Evolutionary conservation across 2,888 invertebrate genomes (phyloP).

Genomic region (Isoperla grammatica): DNA sequence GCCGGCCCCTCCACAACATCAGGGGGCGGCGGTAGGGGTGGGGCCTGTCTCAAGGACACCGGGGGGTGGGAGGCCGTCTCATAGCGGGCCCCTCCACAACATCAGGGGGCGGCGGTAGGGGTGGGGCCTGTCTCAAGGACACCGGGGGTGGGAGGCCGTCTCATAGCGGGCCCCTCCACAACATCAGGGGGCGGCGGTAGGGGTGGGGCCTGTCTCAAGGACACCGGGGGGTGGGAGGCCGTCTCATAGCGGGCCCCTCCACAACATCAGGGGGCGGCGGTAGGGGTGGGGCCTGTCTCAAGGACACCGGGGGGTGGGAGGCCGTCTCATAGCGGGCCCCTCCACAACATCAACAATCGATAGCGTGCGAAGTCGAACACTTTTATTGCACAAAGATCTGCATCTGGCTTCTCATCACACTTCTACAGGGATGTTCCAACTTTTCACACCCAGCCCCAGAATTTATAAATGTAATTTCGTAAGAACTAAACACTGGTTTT

Average conservation of each 20-base stretch:
- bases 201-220: conserved; percentile 60
- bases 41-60: conserved; percentile 59
- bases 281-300: neutral
- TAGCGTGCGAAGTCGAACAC: too few species aligned
- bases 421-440: too few species aligned
- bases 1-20: conserved; percentile 41
- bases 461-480: too few species aligned
- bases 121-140: too few species aligned
- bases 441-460: too few species aligned
- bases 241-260: conserved; percentile 25
- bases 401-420: too few species aligned
- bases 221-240: conserved; percentile 38
- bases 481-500: too few species aligned
- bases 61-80: conserved; percentile 61
- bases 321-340: too few species aligned
- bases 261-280: conserved; percentile 49
- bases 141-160: conserved; percentile 1
- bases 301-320: neutral
- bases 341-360: too few species aligned
- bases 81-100: neutral
- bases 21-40: conserved; percentile 58
- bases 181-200: conserved; percentile 62
- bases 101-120: conserved; percentile 32
- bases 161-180: conserved; percentile 26
- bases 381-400: too few species aligned